Evolutionary conservation across 2,888 invertebrate species (phyloP), one percentile per base, ranked within the genome.

Genomic region (Dione vanillae): DNA sequence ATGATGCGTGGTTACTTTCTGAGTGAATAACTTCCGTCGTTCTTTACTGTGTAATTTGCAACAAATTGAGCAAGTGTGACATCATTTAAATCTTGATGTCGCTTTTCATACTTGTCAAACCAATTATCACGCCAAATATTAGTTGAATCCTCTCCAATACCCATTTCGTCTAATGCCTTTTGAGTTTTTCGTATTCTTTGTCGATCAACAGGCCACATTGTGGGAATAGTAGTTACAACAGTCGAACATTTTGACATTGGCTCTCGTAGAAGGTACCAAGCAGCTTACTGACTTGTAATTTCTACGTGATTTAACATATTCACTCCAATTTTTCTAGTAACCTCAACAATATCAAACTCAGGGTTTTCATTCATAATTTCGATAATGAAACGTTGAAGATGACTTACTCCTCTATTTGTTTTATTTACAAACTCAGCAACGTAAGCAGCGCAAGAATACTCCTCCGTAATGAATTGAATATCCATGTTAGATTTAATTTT

Each of bases 391-490:
- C 80, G 62, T 76, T 83, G 82, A 69, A 89, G 77, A 76, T 86
- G 73, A 70, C 84, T 84, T n/a, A 85, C 67, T 5, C 85, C 82
- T 79, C 82, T 74, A 69, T 83, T 78, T 0, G 79, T 74, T 78
- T 89, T 88, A 73, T 87, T 87, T 0, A 86, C 79, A 72, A 85
- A 88, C 70, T 88, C 84, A 8, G 81, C 84, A 3, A 90, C 82
- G 70, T 86, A 87, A 8, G 78, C 72, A 1, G 87, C 87, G 75
- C 89, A 89, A 10, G 84, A 79, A 78, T 86, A 85, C 75, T 87
- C 86, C 3, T 89, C 88, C 5, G 73, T 71, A 9, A 88, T 86
- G 58, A 86, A 79, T 70, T 87, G 86, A 54, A 88, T 71, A 72
- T 87, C 84, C 37, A 59, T 78, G 58, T 85, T 85, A 0, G 84